phyloP scores from a whole-genome alignment of 2,797 vertebrate genomes.

The Tokudaia tokunoshimensis region DNA sequence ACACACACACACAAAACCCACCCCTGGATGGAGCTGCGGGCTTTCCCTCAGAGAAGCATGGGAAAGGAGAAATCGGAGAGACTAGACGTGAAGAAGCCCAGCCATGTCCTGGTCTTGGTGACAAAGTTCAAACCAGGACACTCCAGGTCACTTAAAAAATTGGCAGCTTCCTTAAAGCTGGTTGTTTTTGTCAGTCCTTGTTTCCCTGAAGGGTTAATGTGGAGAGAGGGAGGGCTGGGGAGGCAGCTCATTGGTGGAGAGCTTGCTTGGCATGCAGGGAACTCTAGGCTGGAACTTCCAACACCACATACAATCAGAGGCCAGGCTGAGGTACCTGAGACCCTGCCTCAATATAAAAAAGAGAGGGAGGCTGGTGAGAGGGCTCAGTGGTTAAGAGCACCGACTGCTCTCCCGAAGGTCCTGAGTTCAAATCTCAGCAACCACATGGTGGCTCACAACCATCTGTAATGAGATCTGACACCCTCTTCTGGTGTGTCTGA shows the following conservation, averaged over 20 bases:
- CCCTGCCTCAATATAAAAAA: neutral
- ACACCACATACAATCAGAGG: neutral
- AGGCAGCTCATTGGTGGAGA: neutral
- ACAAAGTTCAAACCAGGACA: neutral
- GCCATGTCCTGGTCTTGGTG: neutral
- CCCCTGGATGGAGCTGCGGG: neutral
- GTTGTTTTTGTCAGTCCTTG: slow-evolving; percentile 21
- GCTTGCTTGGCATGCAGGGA: neutral
- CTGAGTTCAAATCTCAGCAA: no score
- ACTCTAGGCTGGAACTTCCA: neutral
- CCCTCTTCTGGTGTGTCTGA: no score
- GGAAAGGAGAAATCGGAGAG: neutral
- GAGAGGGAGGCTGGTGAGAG: neutral
- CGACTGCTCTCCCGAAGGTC: no score
- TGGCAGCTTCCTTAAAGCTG: slow-evolving; percentile 58
- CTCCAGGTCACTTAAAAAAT: slow-evolving; percentile 23
- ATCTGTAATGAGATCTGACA: no score
- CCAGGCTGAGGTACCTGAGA: neutral
- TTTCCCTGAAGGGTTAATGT: slow-evolving; percentile 13
- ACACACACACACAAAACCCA: no score
- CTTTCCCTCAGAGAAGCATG: neutral
- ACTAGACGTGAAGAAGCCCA: neutral
- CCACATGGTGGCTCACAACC: no score
- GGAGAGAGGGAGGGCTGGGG: neutral
- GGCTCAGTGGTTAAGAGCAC: neutral